Evolutionary conservation across 1,140 invertebrate genomes (phyloP), one percentile per base, ranked within the genome.

Genomic region (Musca domestica): DNA sequence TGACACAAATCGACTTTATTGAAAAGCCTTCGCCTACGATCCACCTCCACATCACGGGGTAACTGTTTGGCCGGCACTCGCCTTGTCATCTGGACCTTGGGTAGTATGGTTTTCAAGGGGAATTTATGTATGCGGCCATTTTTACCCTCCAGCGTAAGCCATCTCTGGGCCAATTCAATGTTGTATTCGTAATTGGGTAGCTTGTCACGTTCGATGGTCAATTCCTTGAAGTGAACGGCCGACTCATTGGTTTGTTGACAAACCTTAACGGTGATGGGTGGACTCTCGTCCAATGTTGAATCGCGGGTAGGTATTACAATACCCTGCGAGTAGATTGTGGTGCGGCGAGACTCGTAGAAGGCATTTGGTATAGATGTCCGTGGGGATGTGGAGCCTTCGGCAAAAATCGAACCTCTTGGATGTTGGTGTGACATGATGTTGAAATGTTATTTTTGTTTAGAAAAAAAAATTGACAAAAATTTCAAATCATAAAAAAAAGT

Each of bases 1-100:
- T 74, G 70, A 5, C 19, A 20, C 0, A 81, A 51, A 67, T 77
- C 71, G 1, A 81, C 73, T 22, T 74, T 77, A 41, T 71, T 67
- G 20, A 78, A 77, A 19, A 74, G 72, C 2, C 78, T 64, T 0
- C 78, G 72, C 0, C 74, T 73, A 0, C 78, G 76, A 61, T 81
- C 78, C 9, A 80, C 77, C 41, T 76, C 78, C 20, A 81, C 78
- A 48, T 80, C 78, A 15, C 78, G 77, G 22, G 78, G 78, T 17
- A 81, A 23, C 0, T 80, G 74, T 0, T 74, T 72, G 9, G 71
- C 70, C 19, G 75, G 71, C 64, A 81, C 78, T 17, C 67, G 70
- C 0, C 74, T 72, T 0, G 73, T 76, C 70, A 76, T 74, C 46
- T 78, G 76, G 2, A 81, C 75, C 64, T 81, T 81, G 1, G 78